Evolutionary conservation across 2,113 vertebrate genomes (phyloP), one percentile per base, ranked within the genome.

Genomic region (Plecturocebus donacophilus): DNA sequence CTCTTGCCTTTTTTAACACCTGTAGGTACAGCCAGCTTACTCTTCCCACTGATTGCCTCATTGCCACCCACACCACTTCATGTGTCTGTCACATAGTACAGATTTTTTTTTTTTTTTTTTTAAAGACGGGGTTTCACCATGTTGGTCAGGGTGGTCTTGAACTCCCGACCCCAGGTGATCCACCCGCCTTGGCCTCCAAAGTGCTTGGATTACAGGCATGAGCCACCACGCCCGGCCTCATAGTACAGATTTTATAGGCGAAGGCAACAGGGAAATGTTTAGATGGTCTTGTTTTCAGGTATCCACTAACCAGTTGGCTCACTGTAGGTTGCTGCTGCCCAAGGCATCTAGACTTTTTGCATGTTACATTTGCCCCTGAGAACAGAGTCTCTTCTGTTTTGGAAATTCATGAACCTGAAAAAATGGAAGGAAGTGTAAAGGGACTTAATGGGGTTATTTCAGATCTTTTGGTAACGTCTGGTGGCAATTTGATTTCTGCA

Each of bases 381-480:
- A 97, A 85, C 47, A 96, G n/a, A 82, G 91, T 82, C n/a, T 95
- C 32, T 90, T 94, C 70, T 97, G 16, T 87, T 97, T 96, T 80
- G 3, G 12, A 98, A 91, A 49, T 97, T 95, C 14, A 79, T 89
- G 64, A 94, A 82, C 73, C 47, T 81, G 42, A 84, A 73, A 86
- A 84, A 80, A 84, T n/a, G 9, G 16, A 87, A 71, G 73, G 27
- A 23, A 54, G 23, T 70, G 13, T 47, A 76, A 64, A 80, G 52
- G 75, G 54, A 85, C 52, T 83, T 93, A 82, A 64, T 8, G 20
- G 71, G 40, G 42, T 93, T 93, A 80, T 66, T 94, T 93, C 52
- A 85, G 71, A 89, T 93, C 52, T 83, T 75, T 86, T 91, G 30
- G 27, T 94, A 86, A 38, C 27, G 38, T 86, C 82, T 94, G 25